Conservation (phyloP, 2,888 invertebrate species). For the Ichneumoninae sp. region DNA sequence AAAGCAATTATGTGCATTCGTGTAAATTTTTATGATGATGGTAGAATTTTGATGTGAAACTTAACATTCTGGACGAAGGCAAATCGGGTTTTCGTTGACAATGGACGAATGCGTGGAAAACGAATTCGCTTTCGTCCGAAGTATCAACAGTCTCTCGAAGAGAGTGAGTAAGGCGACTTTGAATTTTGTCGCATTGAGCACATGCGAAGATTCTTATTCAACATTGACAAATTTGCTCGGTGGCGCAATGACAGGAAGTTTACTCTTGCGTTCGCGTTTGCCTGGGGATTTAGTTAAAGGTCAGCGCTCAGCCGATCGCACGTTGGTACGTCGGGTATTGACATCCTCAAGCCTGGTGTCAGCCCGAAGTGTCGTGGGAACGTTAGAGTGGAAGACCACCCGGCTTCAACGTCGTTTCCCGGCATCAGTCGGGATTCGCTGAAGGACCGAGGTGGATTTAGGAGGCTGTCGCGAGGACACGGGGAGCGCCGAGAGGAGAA, state of each 20-base stretch:
- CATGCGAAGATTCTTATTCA: no score
- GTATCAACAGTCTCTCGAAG: no score
- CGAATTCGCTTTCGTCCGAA: no score
- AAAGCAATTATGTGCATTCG: no score
- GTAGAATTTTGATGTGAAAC: no score
- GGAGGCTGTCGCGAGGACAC: not conserved
- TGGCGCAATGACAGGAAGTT: not conserved
- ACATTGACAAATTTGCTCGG: no score
- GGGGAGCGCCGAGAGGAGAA: not conserved
- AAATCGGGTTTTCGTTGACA: no score
- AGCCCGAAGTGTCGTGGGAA: not conserved
- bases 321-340: not conserved
- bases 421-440: not conserved
- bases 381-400: not conserved
- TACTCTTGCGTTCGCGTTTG: not conserved
- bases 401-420: not conserved
- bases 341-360: not conserved
- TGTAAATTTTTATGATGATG: no score
- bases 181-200: no score
- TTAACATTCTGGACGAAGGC: no score
- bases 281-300: not conserved
- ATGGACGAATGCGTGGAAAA: no score
- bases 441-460: constrained; percentile 8
- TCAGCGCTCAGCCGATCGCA: not conserved
- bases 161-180: no score